Percentiles rank a stretch among this genome's conserved stretches.
These are phyloP conservation scores for Sebastolobus alascanus DNA, from an alignment of 2,797 vertebrate genomes.

Conservation along the genomic window DNA sequence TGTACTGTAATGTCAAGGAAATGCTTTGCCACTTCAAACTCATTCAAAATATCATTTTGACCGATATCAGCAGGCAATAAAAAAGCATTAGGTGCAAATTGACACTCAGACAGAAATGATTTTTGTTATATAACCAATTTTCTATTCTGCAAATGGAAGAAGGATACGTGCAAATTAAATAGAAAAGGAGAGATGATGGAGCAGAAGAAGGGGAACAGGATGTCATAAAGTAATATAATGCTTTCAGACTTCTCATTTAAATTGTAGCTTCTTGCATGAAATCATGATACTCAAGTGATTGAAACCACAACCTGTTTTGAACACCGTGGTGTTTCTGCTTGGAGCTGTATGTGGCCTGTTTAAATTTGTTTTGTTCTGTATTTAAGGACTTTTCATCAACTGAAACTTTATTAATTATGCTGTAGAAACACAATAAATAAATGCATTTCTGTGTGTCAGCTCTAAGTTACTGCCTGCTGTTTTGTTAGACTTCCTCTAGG, in stretches of 20 bases:
- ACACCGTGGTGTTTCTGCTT: not conserved
- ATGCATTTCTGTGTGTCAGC: not conserved
- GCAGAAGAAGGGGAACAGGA: not conserved
- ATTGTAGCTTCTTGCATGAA: not conserved
- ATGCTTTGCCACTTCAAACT: not conserved
- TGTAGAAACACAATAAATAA: not conserved
- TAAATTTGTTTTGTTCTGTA: not conserved
- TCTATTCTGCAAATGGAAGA: not conserved
- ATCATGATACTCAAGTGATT: not conserved
- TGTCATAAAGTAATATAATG: not conserved
- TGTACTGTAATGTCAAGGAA: not conserved
- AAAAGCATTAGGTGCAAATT: conserved; percentile 5
- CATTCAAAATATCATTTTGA: conserved; percentile 1
- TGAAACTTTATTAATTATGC: not conserved
- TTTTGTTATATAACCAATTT: not conserved
- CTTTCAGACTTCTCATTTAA: not conserved
- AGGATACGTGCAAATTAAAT: conserved; percentile 12
- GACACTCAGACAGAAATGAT: not conserved
- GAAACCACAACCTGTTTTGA: not conserved
- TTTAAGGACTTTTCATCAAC: not conserved
- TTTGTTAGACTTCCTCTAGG: conserved; percentile 26
- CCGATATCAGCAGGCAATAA: not conserved
- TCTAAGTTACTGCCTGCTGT: conserved; percentile 8
- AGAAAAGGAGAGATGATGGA: not conserved
- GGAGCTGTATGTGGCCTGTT: not conserved